These are phyloP conservation scores for Ptychochromis oligacanthus DNA, from an alignment of 2,113 vertebrate genomes.

Conservation along the genomic window DNA sequence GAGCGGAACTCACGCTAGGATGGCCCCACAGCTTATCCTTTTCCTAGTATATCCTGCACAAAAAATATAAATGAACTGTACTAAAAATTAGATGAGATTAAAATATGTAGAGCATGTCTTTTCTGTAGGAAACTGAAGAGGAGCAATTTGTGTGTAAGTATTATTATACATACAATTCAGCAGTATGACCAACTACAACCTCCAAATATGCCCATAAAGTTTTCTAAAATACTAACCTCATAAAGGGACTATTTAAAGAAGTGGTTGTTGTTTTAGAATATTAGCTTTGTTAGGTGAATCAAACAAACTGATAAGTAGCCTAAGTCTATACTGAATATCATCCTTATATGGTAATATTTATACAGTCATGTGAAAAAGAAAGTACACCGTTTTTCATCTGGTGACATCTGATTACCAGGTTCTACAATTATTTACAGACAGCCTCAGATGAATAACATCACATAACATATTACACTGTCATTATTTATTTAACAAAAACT, in stretches of 20 bases:
- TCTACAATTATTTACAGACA: no score
- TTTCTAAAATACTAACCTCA: not conserved
- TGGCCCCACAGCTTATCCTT: not conserved
- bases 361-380: no score
- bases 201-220: not conserved
- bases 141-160: not conserved
- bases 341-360: no score
- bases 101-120: slow-evolving; percentile 6
- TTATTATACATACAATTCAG: not conserved
- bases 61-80: not conserved
- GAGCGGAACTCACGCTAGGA: not conserved
- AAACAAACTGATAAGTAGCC: not conserved
- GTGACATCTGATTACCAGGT: no score
- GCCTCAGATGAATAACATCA: no score
- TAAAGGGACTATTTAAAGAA: not conserved
- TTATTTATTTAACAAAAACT: not conserved
- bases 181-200: no score
- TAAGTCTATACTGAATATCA: no score
- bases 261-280: not conserved
- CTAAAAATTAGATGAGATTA: slow-evolving; percentile 19
- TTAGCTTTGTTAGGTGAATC: not conserved
- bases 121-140: not conserved
- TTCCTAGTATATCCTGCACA: not conserved
- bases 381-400: no score
- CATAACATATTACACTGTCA: fast-evolving